Conservation (phyloP, 2,113 vertebrate species). For the Embiotoca jacksoni region DNA sequence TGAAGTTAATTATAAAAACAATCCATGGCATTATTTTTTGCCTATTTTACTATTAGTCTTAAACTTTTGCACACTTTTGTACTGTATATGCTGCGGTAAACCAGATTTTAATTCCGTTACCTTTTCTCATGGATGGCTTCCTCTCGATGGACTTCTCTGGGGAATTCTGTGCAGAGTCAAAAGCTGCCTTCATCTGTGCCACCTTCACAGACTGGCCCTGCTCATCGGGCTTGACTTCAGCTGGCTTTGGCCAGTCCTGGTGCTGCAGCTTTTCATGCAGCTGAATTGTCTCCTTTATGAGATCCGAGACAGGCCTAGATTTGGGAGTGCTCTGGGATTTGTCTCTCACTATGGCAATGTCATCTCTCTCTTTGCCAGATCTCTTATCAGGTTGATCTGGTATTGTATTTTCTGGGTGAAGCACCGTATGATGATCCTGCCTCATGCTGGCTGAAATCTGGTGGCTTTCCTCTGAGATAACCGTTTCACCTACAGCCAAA, state of each 20-base stretch:
- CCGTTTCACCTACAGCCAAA: constrained; percentile 16
- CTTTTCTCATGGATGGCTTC: constrained; percentile 82
- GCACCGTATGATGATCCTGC: constrained; percentile 30
- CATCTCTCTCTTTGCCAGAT: constrained; percentile 39
- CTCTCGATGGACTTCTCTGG: constrained; percentile 76
- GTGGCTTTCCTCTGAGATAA: constrained; percentile 38
- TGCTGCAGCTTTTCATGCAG: constrained; percentile 81
- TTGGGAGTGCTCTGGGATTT: constrained; percentile 54
- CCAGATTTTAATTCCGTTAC: constrained; percentile 66
- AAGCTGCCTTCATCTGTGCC: constrained; percentile 85
- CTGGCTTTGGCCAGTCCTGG: constrained; percentile 73
- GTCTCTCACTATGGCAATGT: constrained; percentile 36
- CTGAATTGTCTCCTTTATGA: constrained; percentile 82
- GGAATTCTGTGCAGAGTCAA: constrained; percentile 81
- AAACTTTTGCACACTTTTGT: background rate
- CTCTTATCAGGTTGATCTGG: constrained; percentile 37
- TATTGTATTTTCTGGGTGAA: constrained; percentile 24
- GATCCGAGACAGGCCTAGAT: constrained; percentile 81
- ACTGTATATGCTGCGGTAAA: background rate
- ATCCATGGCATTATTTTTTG: background rate
- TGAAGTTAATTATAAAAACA: background rate
- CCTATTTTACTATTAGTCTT: background rate
- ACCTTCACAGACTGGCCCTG: constrained; percentile 80
- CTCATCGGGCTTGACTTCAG: constrained; percentile 76
- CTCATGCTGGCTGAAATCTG: constrained; percentile 32